phyloP scores from a whole-genome alignment of 2,113 vertebrate genomes.

The Tachycineta bicolor region DNA sequence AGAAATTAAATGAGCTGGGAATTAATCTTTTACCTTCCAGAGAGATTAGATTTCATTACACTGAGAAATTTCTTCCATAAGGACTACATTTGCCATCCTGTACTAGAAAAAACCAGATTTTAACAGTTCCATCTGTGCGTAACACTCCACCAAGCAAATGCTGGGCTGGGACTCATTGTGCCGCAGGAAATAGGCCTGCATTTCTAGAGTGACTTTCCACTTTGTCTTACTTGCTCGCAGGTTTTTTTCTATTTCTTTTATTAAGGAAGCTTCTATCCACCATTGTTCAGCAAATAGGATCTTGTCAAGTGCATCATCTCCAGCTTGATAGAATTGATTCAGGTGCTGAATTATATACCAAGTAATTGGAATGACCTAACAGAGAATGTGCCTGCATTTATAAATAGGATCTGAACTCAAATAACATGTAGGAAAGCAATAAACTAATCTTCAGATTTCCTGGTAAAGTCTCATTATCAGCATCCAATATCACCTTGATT shows the following conservation, averaged over 20 bases:
- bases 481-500: slow-evolving; percentile 7
- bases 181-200: not conserved
- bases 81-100: slow-evolving; percentile 6
- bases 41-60: slow-evolving; percentile 37
- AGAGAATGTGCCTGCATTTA: slow-evolving; percentile 15
- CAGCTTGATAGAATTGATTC: not conserved
- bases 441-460: slow-evolving; percentile 15
- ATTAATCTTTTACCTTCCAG: not conserved
- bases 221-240: not conserved
- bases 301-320: slow-evolving; percentile 7
- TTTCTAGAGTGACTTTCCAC: not conserved
- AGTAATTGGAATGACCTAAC: slow-evolving; percentile 33
- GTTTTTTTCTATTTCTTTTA: not conserved
- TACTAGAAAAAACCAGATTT: slow-evolving; percentile 27
- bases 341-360: slow-evolving; percentile 19
- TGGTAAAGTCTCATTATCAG: slow-evolving; percentile 9
- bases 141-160: not conserved
- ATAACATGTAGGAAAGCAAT: slow-evolving; percentile 8
- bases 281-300: slow-evolving; percentile 39
- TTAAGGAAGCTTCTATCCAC: not conserved
- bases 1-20: not conserved
- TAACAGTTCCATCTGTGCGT: slow-evolving; percentile 17
- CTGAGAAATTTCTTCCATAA: not conserved
- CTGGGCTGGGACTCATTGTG: not conserved
- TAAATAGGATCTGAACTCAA: slow-evolving; percentile 22